Evolutionary conservation across 2,797 vertebrate species (phyloP).

Genomic region (Diceros bicornis): DNA sequence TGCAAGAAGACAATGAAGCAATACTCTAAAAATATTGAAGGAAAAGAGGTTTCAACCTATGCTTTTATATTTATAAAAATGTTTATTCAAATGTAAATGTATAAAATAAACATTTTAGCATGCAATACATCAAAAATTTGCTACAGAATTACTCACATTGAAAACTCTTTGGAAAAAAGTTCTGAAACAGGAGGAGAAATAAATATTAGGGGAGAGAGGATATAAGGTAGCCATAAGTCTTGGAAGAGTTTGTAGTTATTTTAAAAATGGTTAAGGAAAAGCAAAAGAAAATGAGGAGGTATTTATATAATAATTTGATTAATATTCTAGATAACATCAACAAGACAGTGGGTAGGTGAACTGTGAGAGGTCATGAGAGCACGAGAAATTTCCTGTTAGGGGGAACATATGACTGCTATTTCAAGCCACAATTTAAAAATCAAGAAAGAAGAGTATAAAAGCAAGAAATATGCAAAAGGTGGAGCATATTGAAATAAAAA

Average conservation of each 20-base stretch:
- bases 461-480: neutral
- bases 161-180: neutral
- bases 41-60: neutral
- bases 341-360: neutral
- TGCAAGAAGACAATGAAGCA: neutral
- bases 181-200: neutral
- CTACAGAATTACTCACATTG: neutral
- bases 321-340: neutral
- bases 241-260: neutral
- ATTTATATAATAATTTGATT: neutral
- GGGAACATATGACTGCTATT: neutral
- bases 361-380: neutral
- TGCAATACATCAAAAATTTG: neutral
- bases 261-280: neutral
- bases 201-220: neutral
- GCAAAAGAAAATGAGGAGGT: neutral
- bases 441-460: neutral
- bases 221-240: neutral
- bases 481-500: neutral
- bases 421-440: neutral
- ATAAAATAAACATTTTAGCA: conserved; percentile 12
- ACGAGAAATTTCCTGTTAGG: neutral
- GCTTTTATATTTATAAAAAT: neutral
- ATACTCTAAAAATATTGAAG: neutral
- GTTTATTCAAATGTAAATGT: neutral